Percentiles rank a stretch among this genome's conserved stretches.
Conservation (phyloP, 2,888 invertebrate genomes). For the Cryptosula pallasiana region DNA sequence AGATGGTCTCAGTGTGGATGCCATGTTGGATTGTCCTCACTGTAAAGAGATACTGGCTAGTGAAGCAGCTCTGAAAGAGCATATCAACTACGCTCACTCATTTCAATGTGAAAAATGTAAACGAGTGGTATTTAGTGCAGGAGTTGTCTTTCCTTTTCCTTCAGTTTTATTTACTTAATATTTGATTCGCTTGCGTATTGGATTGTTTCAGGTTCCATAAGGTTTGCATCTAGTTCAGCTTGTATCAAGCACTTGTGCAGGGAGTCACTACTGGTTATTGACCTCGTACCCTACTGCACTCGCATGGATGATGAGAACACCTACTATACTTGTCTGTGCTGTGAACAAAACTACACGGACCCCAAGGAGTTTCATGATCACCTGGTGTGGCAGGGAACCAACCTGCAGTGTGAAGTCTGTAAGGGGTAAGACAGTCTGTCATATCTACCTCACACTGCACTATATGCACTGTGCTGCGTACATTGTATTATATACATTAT, state of each 20-base stretch:
- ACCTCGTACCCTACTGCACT: neutral
- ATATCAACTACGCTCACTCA: neutral
- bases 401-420: conserved; percentile 32
- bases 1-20: neutral
- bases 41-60: neutral
- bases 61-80: neutral
- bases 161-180: too few species aligned
- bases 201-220: neutral
- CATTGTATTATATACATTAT: too few species aligned
- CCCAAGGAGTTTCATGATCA: conserved; percentile 30
- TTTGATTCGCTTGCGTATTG: too few species aligned
- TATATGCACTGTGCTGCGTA: too few species aligned
- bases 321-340: neutral
- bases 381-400: conserved; percentile 30
- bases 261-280: neutral
- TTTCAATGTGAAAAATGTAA: neutral
- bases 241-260: neutral
- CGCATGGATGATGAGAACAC: neutral
- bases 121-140: too few species aligned
- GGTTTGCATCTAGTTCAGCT: neutral
- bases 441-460: too few species aligned
- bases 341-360: conserved; percentile 21
- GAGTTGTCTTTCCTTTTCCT: too few species aligned
- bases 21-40: neutral
- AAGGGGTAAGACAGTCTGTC: neutral